These are phyloP conservation scores for Toxonevra muliebris DNA, from an alignment of 2,888 invertebrate species.

Conservation along the genomic window DNA sequence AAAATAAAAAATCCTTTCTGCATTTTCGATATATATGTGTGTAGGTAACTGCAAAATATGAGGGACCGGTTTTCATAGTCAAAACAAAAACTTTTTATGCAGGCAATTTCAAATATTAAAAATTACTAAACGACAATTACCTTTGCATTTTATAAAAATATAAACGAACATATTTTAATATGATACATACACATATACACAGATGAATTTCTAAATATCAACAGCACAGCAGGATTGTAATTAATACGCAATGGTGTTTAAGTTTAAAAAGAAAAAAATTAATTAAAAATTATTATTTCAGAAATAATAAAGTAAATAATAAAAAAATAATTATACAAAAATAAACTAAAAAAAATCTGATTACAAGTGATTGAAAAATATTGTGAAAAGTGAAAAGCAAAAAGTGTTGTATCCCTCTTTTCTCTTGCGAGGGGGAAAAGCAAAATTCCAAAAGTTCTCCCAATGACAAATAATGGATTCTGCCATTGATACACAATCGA, in stretches of 20 bases:
- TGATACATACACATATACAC: neutral
- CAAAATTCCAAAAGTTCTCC: conserved; percentile 1
- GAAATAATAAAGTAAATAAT: neutral
- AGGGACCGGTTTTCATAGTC: too few species aligned
- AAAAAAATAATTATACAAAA: conserved; percentile 14
- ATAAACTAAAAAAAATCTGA: conserved; percentile 6
- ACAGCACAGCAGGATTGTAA: too few species aligned
- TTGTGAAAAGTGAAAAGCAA: conserved; percentile 14
- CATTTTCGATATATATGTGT: too few species aligned
- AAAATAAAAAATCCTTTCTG: too few species aligned
- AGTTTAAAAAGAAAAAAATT: conserved; percentile 12
- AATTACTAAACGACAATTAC: too few species aligned
- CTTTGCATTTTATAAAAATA: too few species aligned
- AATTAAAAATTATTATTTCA: conserved; percentile 20
- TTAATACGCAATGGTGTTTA: neutral
- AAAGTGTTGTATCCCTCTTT: neutral
- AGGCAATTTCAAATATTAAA: too few species aligned
- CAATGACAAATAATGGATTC: conserved; percentile 66
- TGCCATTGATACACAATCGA: conserved; percentile 68
- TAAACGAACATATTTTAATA: too few species aligned
- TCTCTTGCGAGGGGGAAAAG: neutral
- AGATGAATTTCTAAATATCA: neutral
- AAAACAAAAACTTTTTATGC: too few species aligned
- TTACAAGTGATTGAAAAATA: conserved; percentile 5
- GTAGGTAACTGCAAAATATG: too few species aligned